A percentile compares a stretch with the other conserved stretches of the same genome.
These are phyloP conservation scores for Corythaixoides concolor DNA, from an alignment of 2,113 vertebrate species.

Conservation along the genomic window DNA sequence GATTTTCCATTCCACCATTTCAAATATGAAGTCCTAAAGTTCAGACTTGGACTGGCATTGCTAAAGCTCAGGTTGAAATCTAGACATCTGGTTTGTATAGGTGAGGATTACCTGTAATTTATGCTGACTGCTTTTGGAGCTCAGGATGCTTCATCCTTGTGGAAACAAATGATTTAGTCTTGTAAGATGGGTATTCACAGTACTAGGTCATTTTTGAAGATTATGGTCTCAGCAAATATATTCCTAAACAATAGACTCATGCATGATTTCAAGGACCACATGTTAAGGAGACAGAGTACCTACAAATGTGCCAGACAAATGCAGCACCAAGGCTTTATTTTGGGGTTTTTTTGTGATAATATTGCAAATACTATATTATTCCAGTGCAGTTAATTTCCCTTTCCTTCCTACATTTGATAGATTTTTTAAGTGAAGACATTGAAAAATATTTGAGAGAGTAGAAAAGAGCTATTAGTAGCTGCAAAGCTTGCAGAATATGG, in stretches of 20 bases:
- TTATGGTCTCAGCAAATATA: neutral
- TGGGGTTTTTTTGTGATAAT: neutral
- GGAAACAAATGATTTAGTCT: neutral
- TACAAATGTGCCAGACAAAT: neutral
- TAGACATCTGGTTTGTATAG: neutral
- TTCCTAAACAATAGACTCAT: neutral
- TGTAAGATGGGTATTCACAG: neutral
- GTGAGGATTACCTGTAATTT: neutral
- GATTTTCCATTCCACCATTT: neutral
- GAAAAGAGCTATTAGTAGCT: neutral
- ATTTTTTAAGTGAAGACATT: neutral
- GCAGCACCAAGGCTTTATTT: neutral
- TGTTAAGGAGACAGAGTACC: neutral
- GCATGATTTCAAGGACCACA: neutral
- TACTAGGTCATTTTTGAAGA: neutral
- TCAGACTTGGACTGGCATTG: neutral
- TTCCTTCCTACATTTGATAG: neutral
- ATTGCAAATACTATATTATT: neutral
- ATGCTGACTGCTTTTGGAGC: neutral
- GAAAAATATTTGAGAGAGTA: neutral
- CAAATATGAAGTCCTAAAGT: neutral
- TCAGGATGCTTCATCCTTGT: neutral
- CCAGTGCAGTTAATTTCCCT: neutral
- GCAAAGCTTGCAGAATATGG: neutral
- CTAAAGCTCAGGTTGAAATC: neutral